A percentile compares a stretch with the other conserved stretches of the same genome.
These are phyloP conservation scores for Phrixothrix hirtus DNA, from an alignment of 2,888 invertebrate genomes.

Conservation along the genomic window DNA sequence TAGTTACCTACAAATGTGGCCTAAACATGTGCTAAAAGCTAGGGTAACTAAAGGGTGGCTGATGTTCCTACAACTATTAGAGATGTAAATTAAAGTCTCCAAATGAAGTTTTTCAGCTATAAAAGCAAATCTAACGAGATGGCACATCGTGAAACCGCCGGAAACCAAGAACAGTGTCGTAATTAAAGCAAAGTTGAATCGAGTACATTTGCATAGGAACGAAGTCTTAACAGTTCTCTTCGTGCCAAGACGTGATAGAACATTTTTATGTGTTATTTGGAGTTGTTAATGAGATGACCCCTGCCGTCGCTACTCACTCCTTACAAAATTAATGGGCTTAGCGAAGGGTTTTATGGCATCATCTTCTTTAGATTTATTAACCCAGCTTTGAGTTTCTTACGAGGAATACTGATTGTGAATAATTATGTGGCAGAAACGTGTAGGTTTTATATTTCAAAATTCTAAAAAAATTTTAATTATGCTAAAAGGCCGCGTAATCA, in stretches of 20 bases:
- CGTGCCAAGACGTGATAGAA: constrained; percentile 43
- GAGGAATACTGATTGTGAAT: constrained; percentile 2
- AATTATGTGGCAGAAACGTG: no score
- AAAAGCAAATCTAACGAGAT: constrained; percentile 32
- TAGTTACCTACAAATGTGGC: no score
- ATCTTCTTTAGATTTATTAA: constrained; percentile 21
- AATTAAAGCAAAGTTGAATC: constrained; percentile 41
- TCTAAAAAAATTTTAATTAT: no score
- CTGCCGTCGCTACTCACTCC: constrained; percentile 11
- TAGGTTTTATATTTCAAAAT: no score
- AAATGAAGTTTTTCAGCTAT: constrained; percentile 30
- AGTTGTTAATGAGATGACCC: constrained; percentile 45
- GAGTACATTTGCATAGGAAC: constrained; percentile 43
- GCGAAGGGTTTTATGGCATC: constrained; percentile 24
- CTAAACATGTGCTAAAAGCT: constrained; percentile 8
- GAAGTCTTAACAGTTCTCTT: constrained; percentile 34
- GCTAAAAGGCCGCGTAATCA: no score
- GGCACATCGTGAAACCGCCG: constrained; percentile 37
- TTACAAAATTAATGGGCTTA: constrained; percentile 24
- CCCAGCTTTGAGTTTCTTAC: constrained; percentile 2
- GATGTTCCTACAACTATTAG: constrained; percentile 17
- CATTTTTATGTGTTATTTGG: constrained; percentile 47
- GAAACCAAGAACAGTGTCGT: constrained; percentile 32
- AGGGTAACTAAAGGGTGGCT: constrained; percentile 6
- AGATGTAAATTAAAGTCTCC: constrained; percentile 27